Conservation (phyloP, 2,113 vertebrate genomes). For the Ophiodon elongatus region DNA sequence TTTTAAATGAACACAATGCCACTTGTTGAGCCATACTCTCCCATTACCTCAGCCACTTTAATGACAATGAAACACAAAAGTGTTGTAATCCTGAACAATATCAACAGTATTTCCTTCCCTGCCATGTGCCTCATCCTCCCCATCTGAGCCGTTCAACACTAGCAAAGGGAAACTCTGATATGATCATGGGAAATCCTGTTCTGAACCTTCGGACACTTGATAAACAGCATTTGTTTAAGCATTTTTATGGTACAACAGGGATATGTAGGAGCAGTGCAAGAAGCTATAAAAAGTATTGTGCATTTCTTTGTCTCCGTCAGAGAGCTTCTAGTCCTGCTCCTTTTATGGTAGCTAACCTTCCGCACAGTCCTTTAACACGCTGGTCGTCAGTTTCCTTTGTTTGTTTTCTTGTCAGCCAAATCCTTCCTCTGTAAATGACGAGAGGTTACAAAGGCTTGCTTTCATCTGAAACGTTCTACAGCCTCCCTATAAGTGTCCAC, state of each 20-base stretch:
- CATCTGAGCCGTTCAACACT: slow-evolving; percentile 36
- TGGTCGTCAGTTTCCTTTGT: slow-evolving; percentile 65
- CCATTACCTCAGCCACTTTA: slow-evolving; percentile 63
- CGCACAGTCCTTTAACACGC: slow-evolving; percentile 27
- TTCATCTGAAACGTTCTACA: slow-evolving; percentile 6
- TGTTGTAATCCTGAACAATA: slow-evolving; percentile 50
- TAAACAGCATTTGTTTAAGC: slow-evolving; percentile 66
- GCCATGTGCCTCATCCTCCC: slow-evolving; percentile 57
- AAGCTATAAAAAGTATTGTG: slow-evolving; percentile 65
- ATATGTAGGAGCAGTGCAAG: slow-evolving; percentile 27
- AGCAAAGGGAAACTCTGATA: slow-evolving; percentile 55
- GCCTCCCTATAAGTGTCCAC: not conserved
- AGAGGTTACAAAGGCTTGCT: not conserved
- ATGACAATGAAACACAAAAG: slow-evolving; percentile 56
- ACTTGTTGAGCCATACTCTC: slow-evolving; percentile 29
- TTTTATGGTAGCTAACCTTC: slow-evolving; percentile 65
- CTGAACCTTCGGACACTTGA: slow-evolving; percentile 33
- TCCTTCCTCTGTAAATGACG: slow-evolving; percentile 36
- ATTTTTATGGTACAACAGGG: slow-evolving; percentile 65
- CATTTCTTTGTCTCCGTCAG: slow-evolving; percentile 50
- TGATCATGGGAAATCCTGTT: slow-evolving; percentile 74
- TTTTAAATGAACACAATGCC: slow-evolving; percentile 18
- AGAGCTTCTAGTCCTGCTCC: slow-evolving; percentile 53
- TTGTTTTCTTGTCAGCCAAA: slow-evolving; percentile 66
- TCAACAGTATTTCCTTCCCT: slow-evolving; percentile 72